Percentiles rank a stretch among this genome's conserved stretches.
Conservation (phyloP, 1,140 invertebrate species). For the Caerostris extrusa region DNA sequence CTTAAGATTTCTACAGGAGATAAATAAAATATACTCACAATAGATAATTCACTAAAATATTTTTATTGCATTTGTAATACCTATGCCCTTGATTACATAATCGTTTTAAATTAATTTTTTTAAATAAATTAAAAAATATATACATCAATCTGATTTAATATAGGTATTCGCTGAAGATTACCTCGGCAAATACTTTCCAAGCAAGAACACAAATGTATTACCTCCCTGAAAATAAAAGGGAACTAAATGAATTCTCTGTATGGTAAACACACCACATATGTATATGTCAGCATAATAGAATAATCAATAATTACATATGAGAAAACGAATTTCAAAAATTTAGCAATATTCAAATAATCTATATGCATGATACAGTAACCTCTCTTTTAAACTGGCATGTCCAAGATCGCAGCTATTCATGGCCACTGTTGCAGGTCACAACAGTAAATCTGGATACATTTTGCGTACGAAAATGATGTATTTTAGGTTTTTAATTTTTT, state of each 20-base stretch:
- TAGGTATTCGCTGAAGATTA: slow-evolving; percentile 22
- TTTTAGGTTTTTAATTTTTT: background rate
- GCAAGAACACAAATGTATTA: background rate
- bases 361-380: background rate
- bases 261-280: background rate
- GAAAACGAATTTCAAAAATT: background rate
- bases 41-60: too few relatives aligned
- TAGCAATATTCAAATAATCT: too few relatives aligned
- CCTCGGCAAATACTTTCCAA: slow-evolving; percentile 21
- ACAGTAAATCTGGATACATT: too few relatives aligned
- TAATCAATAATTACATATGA: background rate
- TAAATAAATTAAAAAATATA: background rate
- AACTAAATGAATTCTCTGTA: background rate
- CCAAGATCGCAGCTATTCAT: background rate
- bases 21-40: too few relatives aligned
- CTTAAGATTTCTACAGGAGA: too few relatives aligned
- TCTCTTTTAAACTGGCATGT: background rate
- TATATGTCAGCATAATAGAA: background rate
- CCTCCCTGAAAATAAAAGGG: slow-evolving; percentile 27
- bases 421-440: too few relatives aligned
- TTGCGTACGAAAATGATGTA: too few relatives aligned
- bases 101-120: background rate
- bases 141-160: slow-evolving; percentile 31
- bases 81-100: too few relatives aligned
- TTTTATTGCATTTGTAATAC: too few relatives aligned